Base-by-base conservation (phyloP, 2,113 vertebrate species). In the Stegastes partitus region DNA sequence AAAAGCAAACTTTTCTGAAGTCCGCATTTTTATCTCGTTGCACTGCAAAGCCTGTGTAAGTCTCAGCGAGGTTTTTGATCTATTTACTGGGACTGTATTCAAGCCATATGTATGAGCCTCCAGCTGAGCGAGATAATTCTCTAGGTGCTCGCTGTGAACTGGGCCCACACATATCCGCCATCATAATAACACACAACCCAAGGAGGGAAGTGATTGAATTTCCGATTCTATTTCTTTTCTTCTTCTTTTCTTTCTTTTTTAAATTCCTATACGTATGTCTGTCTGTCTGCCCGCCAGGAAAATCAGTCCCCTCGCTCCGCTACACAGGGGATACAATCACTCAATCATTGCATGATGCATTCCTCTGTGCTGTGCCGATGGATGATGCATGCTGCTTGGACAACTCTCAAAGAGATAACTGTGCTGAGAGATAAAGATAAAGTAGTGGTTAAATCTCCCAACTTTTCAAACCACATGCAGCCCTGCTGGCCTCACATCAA, bases 201-300 rank as follows among this genome's bases (percentile, higher is more conserved):
- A 68, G 69, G 62, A 82, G 66, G 37, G 39, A 71, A 65, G 44
- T 79, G 77, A 92, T 88, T 88, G 85, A 82, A 90, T 85, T 87
- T 90, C 57, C 81, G 72, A 59, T 84, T 88, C 47, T 61, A 2
- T 39, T 21, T 19, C 31, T 34, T 34, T 34, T 34, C 45, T 1
- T 15, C 7, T 34, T 59, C 51, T 22, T 59, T 64, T 62, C 49
- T 26, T 62, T 75, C 49, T 68, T 25, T 64, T 31, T 16, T 15
- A 23, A 19, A 58, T 66, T 31, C 54, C 5, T 1, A 3, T 57
- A 55, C 21, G 11, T 37, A 53, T 10, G 67, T 73, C 45, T 63
- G 63, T 59, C 62, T 61, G 55, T 51, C 15, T 64, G 74, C 57
- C 63, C 19, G 1, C 59, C 47, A 28, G 66, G 56, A 62, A 66